These are phyloP conservation scores for Rotaria socialis DNA, from an alignment of 2,888 invertebrate genomes.

Conservation along the genomic window DNA sequence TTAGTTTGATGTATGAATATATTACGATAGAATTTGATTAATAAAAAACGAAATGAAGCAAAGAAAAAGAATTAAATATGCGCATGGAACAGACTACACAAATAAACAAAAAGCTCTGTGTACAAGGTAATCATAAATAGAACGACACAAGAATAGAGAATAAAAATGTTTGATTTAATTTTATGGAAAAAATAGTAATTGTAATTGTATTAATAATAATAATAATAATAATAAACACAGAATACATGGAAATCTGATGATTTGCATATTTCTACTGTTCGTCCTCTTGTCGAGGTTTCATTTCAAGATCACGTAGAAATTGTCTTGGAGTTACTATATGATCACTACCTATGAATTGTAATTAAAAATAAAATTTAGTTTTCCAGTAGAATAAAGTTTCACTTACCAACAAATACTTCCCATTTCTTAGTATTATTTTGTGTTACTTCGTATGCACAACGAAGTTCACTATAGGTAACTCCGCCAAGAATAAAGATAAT, in stretches of 20 bases:
- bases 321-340: slow-evolving; percentile 41
- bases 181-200: not conserved
- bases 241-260: slow-evolving; percentile 9
- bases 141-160: not conserved
- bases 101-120: slow-evolving; percentile 11
- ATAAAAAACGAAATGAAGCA: not conserved
- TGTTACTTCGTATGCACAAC: slow-evolving; percentile 95
- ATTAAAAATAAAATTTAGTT: slow-evolving; percentile 49
- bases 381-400: no score
- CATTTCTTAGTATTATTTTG: slow-evolving; percentile 73
- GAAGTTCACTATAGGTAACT: slow-evolving; percentile 88
- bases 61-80: not conserved
- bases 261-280: slow-evolving; percentile 26
- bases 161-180: not conserved
- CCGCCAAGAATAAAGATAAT: slow-evolving; percentile 95
- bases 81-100: not conserved
- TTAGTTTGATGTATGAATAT: slow-evolving; percentile 7
- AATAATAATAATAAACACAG: slow-evolving; percentile 1
- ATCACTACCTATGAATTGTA: slow-evolving; percentile 55
- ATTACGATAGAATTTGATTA: not conserved
- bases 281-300: slow-evolving; percentile 29
- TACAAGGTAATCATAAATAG: slow-evolving; percentile 1
- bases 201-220: not conserved
- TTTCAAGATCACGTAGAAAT: slow-evolving; percentile 44
- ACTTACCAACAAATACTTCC: slow-evolving; percentile 86